A percentile compares a stretch with the other conserved stretches of the same genome.
These are phyloP conservation scores for Microtus richardsoni DNA, from an alignment of 2,113 vertebrate species.

Conservation along the genomic window DNA sequence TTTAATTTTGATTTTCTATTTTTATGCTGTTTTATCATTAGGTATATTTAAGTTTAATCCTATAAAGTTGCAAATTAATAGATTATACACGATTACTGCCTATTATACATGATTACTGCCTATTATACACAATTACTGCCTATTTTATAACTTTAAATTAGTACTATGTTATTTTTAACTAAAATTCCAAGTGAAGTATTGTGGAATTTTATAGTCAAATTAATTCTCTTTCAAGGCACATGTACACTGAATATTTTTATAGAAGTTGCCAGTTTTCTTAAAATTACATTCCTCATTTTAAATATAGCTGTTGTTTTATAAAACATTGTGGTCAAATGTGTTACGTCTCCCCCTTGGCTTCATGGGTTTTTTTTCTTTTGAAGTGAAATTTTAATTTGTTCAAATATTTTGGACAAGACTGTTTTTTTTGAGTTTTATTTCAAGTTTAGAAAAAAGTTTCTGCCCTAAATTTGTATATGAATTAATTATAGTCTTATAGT, in stretches of 20 bases:
- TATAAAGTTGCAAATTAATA: not conserved
- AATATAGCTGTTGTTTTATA: not conserved
- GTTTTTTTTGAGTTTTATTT: not conserved
- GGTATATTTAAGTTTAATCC: not conserved
- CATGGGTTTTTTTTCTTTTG: too few species aligned
- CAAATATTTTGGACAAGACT: not conserved
- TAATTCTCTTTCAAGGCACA: not conserved
- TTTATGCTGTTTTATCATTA: not conserved
- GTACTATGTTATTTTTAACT: not conserved
- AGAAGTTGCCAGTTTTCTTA: not conserved
- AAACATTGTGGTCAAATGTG: not conserved
- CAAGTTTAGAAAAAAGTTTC: not conserved
- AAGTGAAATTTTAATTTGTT: not conserved
- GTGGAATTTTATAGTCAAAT: not conserved
- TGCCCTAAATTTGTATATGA: not conserved
- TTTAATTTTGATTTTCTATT: not conserved
- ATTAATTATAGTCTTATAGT: not conserved
- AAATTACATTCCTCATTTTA: slow-evolving; percentile 1
- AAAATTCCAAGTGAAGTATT: not conserved
- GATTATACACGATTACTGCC: not conserved
- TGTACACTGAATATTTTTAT: not conserved
- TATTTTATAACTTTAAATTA: not conserved
- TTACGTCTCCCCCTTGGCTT: not conserved
- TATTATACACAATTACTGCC: not conserved
- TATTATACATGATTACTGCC: not conserved